phyloP scores from a whole-genome alignment of 2,113 vertebrate genomes.

The Rhinopomastus cyanomelas region DNA sequence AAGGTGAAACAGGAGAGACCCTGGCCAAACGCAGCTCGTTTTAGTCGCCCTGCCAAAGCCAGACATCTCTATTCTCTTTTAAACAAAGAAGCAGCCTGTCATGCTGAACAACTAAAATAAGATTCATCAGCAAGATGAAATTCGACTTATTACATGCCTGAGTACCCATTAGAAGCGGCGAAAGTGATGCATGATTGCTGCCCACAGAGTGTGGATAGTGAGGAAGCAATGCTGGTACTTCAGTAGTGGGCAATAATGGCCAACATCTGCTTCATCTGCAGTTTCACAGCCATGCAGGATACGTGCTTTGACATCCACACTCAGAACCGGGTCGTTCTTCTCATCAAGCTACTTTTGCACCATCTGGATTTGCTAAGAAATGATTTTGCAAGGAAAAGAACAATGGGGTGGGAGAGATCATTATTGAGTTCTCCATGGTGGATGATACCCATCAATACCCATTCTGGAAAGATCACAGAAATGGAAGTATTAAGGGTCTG shows the following conservation, averaged over 20 bases:
- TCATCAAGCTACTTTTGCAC: background rate
- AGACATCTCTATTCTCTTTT: conserved; percentile 32
- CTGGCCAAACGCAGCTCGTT: background rate
- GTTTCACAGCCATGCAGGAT: background rate
- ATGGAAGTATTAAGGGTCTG: background rate
- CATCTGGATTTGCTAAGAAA: conserved; percentile 26
- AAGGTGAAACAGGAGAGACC: background rate
- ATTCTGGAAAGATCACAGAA: conserved; percentile 12
- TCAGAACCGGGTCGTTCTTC: background rate
- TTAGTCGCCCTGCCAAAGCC: conserved; percentile 11
- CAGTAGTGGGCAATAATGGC: background rate
- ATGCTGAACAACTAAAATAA: conserved; percentile 30
- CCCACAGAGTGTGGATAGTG: background rate
- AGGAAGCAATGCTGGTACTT: background rate
- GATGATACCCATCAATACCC: background rate
- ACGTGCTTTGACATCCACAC: background rate
- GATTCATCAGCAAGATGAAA: conserved; percentile 52
- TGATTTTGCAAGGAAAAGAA: background rate
- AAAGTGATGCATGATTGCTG: conserved; percentile 16
- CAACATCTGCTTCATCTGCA: conserved; percentile 49
- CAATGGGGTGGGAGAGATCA: background rate
- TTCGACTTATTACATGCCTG: conserved; percentile 19
- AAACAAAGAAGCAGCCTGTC: conserved; percentile 23
- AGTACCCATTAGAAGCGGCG: conserved; percentile 13
- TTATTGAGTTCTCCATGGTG: background rate